A percentile compares a stretch with the other conserved stretches of the same genome.
Conservation (phyloP, 2,797 vertebrate species). For the Pantherophis alleghaniensis region DNA sequence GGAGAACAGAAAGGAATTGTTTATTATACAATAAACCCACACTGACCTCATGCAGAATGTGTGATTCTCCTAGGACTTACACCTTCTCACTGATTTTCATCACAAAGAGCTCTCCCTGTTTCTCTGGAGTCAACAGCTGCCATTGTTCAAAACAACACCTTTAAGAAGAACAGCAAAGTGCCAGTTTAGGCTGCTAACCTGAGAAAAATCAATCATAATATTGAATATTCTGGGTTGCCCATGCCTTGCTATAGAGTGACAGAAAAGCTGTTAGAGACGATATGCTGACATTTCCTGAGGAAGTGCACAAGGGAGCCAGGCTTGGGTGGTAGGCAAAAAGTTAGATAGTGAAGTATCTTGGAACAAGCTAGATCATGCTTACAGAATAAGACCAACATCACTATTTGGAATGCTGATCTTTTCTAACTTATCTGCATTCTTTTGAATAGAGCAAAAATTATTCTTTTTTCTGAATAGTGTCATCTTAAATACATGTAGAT, state of each 20-base stretch:
- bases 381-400: not conserved
- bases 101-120: not conserved
- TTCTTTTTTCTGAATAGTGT: not conserved
- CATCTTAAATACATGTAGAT: not conserved
- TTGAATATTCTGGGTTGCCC: not conserved
- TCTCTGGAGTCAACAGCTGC: not conserved
- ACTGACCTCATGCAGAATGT: not conserved
- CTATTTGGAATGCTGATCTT: not conserved
- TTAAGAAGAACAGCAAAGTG: slow-evolving; percentile 13
- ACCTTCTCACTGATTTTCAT: slow-evolving; percentile 8
- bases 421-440: not conserved
- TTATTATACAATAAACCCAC: not conserved
- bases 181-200: not conserved
- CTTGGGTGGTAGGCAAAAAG: not conserved
- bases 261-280: not conserved
- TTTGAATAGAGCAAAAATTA: not conserved
- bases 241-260: slow-evolving; percentile 3
- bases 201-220: slow-evolving; percentile 38
- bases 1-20: not conserved
- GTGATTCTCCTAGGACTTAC: slow-evolving; percentile 1
- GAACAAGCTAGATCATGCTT: not conserved
- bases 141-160: not conserved
- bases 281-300: slow-evolving; percentile 6
- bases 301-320: not conserved
- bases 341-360: not conserved